phyloP scores from a whole-genome alignment of 2,888 invertebrate genomes.

The Acleris literana region DNA sequence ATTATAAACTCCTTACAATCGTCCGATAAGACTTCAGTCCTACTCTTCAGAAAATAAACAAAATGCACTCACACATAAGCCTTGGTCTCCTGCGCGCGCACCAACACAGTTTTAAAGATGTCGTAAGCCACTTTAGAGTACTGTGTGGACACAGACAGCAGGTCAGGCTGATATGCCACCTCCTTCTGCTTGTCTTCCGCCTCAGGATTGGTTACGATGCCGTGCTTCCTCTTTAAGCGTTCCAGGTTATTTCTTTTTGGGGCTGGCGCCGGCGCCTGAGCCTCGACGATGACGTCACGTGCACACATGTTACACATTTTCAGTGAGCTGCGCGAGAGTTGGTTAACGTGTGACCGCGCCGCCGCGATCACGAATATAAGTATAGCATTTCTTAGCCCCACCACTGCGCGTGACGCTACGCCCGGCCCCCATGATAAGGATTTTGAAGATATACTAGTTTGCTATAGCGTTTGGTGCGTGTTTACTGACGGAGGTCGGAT shows the following conservation, averaged over 20 bases:
- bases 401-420: constrained; percentile 46
- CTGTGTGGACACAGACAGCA: constrained; percentile 77
- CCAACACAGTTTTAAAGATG: constrained; percentile 60
- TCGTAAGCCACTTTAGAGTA: constrained; percentile 72
- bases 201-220: constrained; percentile 67
- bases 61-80: constrained; percentile 76
- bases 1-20: too few relatives aligned
- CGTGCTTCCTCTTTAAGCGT: constrained; percentile 75
- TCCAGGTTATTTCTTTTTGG: constrained; percentile 57
- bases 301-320: constrained; percentile 78
- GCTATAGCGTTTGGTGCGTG: too few relatives aligned
- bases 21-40: too few relatives aligned
- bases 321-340: constrained; percentile 24
- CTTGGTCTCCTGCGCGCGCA: constrained; percentile 70
- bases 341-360: constrained; percentile 49
- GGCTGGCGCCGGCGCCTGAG: constrained; percentile 49
- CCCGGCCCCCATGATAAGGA: constrained; percentile 43
- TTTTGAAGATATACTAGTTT: constrained; percentile 14
- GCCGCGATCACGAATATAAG: constrained; percentile 65
- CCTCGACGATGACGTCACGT: constrained; percentile 55
- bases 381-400: constrained; percentile 63
- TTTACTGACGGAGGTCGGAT: too few relatives aligned
- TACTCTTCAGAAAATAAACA: constrained; percentile 26
- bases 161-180: constrained; percentile 74
- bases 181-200: constrained; percentile 64